A percentile compares a stretch with the other conserved stretches of the same genome.
phyloP scores from a whole-genome alignment of 2,888 invertebrate genomes.

The Carcina quercana region DNA sequence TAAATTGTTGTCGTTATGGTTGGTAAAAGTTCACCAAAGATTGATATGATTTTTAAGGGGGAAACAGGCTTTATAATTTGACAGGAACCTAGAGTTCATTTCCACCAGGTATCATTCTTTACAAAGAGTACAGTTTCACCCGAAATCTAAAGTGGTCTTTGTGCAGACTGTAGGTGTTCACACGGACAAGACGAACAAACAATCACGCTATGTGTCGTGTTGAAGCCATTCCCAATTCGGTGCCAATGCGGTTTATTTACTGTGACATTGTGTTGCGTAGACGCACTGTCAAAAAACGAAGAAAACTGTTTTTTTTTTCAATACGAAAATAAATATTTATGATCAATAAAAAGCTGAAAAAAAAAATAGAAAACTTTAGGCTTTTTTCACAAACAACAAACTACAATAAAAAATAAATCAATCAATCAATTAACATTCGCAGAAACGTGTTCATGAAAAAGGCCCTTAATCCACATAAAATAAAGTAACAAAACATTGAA shows the following conservation, averaged over 20 bases:
- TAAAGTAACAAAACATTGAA: conserved; percentile 15
- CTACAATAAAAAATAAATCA: no score
- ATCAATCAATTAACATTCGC: neutral
- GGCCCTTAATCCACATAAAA: conserved; percentile 2
- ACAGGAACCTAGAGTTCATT: no score
- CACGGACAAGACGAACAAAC: conserved; percentile 36
- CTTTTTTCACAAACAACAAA: conserved; percentile 2
- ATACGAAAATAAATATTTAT: neutral
- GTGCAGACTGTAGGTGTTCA: conserved; percentile 43
- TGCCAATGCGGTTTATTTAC: conserved; percentile 45
- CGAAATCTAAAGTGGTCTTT: conserved; percentile 20
- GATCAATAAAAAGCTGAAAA: conserved; percentile 2
- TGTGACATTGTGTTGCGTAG: conserved; percentile 65
- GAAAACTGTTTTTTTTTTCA: conserved; percentile 4
- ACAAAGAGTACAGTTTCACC: no score
- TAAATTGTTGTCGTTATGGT: no score
- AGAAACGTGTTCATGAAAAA: conserved; percentile 2
- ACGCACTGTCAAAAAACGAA: conserved; percentile 46
- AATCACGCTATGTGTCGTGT: conserved; percentile 49
- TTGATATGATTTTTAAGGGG: no score
- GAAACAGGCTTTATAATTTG: no score
- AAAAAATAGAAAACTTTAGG: conserved; percentile 7
- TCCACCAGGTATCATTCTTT: no score
- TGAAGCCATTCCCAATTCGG: conserved; percentile 54
- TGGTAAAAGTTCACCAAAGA: no score